phyloP scores from a whole-genome alignment of 2,888 invertebrate genomes.

The Polyploca ridens region DNA sequence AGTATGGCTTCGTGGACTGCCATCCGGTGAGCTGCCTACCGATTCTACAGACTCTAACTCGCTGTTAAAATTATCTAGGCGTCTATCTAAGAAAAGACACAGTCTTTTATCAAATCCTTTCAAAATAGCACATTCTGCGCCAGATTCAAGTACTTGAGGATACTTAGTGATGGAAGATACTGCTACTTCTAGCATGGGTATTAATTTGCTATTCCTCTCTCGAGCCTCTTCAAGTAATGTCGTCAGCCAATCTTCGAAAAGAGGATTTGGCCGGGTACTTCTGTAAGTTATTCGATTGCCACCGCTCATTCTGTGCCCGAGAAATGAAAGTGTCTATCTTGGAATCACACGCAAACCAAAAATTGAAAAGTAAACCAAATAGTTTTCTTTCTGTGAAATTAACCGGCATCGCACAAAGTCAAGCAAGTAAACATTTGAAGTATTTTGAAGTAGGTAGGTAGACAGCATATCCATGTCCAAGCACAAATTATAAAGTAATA shows the following conservation, averaged over 20 bases:
- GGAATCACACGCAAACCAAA: too few relatives aligned
- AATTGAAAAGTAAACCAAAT: too few relatives aligned
- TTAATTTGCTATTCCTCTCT: conserved; percentile 86
- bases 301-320: neutral
- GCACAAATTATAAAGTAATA: too few relatives aligned
- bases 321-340: neutral
- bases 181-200: conserved; percentile 88
- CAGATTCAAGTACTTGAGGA: conserved; percentile 90
- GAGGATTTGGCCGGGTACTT: conserved; percentile 88
- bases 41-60: conserved; percentile 18
- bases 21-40: neutral
- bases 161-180: conserved; percentile 90
- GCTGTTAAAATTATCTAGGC: conserved; percentile 80
- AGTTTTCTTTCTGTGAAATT: too few relatives aligned
- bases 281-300: conserved; percentile 68
- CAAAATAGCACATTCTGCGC: conserved; percentile 92
- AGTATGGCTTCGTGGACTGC: neutral
- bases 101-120: conserved; percentile 92
- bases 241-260: conserved; percentile 92
- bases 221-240: conserved; percentile 90
- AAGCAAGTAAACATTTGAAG: too few relatives aligned
- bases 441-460: too few relatives aligned
- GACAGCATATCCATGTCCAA: too few relatives aligned
- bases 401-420: too few relatives aligned
- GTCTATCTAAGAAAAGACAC: conserved; percentile 90